phyloP scores from a whole-genome alignment of 2,797 vertebrate species.

The Silurus aristotelis region DNA sequence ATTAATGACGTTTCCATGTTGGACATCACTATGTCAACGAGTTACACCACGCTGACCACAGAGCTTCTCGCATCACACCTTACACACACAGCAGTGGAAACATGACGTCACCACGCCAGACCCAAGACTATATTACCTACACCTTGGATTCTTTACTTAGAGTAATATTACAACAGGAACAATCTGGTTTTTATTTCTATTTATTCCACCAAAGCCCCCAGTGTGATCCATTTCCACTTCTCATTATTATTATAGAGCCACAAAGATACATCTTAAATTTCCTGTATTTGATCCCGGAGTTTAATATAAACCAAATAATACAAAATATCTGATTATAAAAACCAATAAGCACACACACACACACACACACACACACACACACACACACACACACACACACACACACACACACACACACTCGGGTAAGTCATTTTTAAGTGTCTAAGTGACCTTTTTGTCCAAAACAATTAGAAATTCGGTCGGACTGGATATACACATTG shows the following conservation, averaged over 20 bases:
- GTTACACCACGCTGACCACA: conserved; percentile 9
- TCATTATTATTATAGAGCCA: background rate
- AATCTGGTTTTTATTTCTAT: background rate
- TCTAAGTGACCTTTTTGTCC: background rate
- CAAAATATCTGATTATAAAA: background rate
- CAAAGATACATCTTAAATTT: background rate
- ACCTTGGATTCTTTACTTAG: background rate
- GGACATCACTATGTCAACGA: conserved; percentile 29
- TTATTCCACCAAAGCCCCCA: background rate
- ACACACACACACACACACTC: background rate
- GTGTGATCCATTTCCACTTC: background rate
- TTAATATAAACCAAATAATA: background rate
- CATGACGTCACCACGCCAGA: conserved; percentile 54
- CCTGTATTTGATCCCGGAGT: background rate
- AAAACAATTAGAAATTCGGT: background rate
- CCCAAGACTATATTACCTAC: background rate
- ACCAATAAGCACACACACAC: background rate
- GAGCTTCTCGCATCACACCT: conserved; percentile 44
- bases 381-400: background rate
- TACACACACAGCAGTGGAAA: conserved; percentile 64
- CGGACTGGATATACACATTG: background rate
- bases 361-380: background rate
- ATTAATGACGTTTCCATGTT: conserved; percentile 41
- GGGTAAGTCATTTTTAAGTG: background rate
- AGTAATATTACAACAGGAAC: background rate